Percentiles rank a stretch among this genome's conserved stretches.
phyloP scores from a whole-genome alignment of 2,888 invertebrate genomes.

The Aplocera efformata region DNA sequence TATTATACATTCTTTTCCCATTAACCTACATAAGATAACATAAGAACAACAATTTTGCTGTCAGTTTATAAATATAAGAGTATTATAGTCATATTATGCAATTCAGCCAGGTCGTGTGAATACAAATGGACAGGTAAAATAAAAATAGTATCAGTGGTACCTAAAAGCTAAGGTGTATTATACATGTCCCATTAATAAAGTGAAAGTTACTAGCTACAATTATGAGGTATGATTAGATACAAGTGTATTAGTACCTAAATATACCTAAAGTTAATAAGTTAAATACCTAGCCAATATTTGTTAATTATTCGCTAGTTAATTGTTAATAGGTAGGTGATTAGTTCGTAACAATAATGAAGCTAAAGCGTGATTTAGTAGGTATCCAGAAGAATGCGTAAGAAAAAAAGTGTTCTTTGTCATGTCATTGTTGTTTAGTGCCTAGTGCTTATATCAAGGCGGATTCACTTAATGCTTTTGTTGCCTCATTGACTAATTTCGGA shows the following conservation, averaged over 20 bases:
- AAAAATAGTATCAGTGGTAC: background rate
- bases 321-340: conserved; percentile 22
- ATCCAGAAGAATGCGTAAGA: conserved; percentile 26
- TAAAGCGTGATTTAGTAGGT: conserved; percentile 34
- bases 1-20: too few species aligned
- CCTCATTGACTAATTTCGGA: background rate
- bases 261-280: conserved; percentile 12
- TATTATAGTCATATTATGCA: background rate
- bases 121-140: background rate
- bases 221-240: background rate
- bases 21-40: too few species aligned
- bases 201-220: conserved; percentile 10
- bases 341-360: conserved; percentile 35
- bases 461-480: conserved; percentile 1
- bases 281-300: conserved; percentile 39
- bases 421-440: conserved; percentile 4
- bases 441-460: background rate
- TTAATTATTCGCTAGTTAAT: conserved; percentile 32
- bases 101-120: conserved; percentile 8
- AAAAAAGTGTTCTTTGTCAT: conserved; percentile 25
- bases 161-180: conserved; percentile 8
- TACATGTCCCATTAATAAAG: conserved; percentile 17
- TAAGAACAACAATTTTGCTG: background rate
- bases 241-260: conserved; percentile 9
- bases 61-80: too few species aligned